phyloP scores from a whole-genome alignment of 2,797 vertebrate species.

The Spinibarbus caldwelli region DNA sequence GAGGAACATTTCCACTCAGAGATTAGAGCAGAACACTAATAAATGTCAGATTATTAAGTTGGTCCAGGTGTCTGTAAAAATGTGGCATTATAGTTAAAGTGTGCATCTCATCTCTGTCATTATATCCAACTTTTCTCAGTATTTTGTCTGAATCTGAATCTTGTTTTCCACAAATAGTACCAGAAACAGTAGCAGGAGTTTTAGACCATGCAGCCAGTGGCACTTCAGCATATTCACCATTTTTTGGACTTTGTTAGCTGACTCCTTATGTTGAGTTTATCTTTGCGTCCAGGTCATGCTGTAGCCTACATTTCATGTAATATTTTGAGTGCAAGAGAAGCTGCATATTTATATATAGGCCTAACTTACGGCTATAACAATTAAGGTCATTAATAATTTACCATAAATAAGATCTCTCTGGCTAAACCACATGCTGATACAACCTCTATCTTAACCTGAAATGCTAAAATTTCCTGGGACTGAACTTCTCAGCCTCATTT shows the following conservation, averaged over 20 bases:
- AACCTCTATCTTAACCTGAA: neutral
- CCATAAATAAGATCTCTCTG: neutral
- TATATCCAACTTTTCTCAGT: neutral
- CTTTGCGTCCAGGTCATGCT: neutral
- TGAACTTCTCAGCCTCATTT: neutral
- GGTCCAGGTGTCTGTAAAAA: neutral
- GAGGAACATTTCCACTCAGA: constrained; percentile 6
- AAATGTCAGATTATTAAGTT: constrained; percentile 2
- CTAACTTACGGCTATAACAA: neutral
- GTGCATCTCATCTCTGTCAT: neutral
- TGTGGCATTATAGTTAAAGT: neutral
- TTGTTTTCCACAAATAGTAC: neutral
- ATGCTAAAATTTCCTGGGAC: neutral
- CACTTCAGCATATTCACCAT: neutral
- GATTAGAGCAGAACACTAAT: constrained; percentile 7
- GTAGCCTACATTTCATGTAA: constrained; percentile 9
- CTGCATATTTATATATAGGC: neutral
- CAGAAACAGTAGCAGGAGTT: neutral
- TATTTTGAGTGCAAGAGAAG: neutral
- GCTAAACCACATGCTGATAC: neutral
- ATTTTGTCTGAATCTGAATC: neutral
- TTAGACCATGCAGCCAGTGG: neutral
- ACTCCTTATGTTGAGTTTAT: neutral
- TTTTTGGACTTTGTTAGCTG: neutral
- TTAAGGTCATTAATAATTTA: neutral